Conservation (phyloP, 2,888 invertebrate species). For the Cactoblastis cactorum region DNA sequence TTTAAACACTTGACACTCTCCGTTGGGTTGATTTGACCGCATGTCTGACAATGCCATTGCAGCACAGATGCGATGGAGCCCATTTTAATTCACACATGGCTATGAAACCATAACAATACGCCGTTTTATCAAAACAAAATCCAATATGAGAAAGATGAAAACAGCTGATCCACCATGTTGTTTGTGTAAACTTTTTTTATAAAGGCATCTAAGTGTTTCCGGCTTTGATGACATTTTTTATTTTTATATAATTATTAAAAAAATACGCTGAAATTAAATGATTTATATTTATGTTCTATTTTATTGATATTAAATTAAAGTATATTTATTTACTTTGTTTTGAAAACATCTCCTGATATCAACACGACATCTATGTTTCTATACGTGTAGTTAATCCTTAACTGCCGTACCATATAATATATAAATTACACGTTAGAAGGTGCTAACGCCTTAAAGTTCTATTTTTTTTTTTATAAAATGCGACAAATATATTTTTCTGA, state of each 20-base stretch:
- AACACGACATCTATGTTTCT: too few species aligned
- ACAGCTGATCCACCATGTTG: constrained; percentile 83
- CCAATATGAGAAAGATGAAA: constrained; percentile 64
- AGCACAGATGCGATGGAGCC: constrained; percentile 96
- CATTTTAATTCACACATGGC: constrained; percentile 84
- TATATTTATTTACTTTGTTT: too few species aligned
- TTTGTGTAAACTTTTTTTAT: constrained; percentile 70
- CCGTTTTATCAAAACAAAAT: constrained; percentile 69
- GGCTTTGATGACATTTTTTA: constrained; percentile 3
- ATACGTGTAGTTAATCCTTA: too few species aligned
- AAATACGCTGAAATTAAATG: too few species aligned
- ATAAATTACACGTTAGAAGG: too few species aligned
- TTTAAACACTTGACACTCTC: constrained; percentile 90
- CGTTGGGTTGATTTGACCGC: constrained; percentile 93
- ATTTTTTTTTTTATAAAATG: too few species aligned
- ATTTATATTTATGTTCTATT: too few species aligned
- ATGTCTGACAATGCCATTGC: constrained; percentile 94
- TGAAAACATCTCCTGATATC: too few species aligned
- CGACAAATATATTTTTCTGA: too few species aligned
- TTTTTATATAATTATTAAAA: background rate
- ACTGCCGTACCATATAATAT: too few species aligned
- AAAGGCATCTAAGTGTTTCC: constrained; percentile 14
- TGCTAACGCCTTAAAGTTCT: too few species aligned
- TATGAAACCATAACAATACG: constrained; percentile 73
- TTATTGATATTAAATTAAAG: too few species aligned